phyloP scores from a whole-genome alignment of 2,888 invertebrate species.

The Troglohyphantes excavatus region DNA sequence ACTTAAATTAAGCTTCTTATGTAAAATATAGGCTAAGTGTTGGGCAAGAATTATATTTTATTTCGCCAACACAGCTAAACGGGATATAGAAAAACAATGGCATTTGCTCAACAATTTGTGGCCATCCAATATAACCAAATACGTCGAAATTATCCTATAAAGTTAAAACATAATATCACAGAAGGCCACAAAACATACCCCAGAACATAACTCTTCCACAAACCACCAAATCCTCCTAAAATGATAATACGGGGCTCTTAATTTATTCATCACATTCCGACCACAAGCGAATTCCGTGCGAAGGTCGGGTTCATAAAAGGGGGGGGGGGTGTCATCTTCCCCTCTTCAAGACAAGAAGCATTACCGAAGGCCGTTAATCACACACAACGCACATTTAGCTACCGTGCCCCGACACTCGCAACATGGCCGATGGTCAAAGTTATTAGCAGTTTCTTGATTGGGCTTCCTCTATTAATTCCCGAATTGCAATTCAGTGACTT shows the following conservation, averaged over 20 bases:
- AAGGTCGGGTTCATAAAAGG: background rate
- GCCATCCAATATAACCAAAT: too few species aligned
- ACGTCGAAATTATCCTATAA: too few species aligned
- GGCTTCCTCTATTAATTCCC: constrained; percentile 65
- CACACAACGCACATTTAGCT: constrained; percentile 22
- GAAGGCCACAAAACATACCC: too few species aligned
- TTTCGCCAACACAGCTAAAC: too few species aligned
- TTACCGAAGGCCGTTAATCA: constrained; percentile 48
- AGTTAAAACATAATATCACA: too few species aligned
- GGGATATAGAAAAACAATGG: too few species aligned
- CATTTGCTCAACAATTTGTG: too few species aligned
- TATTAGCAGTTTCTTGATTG: constrained; percentile 76
- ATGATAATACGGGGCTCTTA: constrained; percentile 22
- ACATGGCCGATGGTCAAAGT: constrained; percentile 58
- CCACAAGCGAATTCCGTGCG: background rate
- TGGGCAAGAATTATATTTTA: too few species aligned
- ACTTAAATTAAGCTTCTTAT: too few species aligned
- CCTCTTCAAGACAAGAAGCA: background rate
- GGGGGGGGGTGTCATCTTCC: background rate
- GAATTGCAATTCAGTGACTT: constrained; percentile 71
- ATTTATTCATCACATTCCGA: constrained; percentile 40
- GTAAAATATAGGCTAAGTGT: too few species aligned
- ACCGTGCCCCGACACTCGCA: constrained; percentile 44
- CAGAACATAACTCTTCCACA: too few species aligned
- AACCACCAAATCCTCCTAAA: background rate